Base-by-base conservation (phyloP, 2,888 invertebrate genomes). In the Endotricha flammealis region DNA sequence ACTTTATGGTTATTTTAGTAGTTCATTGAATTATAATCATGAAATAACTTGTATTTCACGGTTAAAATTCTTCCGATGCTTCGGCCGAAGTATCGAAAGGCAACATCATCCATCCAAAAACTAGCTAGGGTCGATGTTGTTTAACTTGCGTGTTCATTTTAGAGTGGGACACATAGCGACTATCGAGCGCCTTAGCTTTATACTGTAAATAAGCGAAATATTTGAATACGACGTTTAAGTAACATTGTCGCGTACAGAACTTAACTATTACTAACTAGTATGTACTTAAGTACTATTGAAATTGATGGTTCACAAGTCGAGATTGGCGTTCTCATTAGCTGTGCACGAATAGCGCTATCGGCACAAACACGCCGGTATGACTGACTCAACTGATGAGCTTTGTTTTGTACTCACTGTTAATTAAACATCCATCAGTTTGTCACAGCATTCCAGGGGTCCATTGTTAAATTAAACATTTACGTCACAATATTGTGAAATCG, bases 291-390 rank as follows among this genome's bases (percentile, higher is more conserved):
- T n/a, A n/a, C n/a, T n/a, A n/a, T 53, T 47, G 45, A 48, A 56
- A 57, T 50, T 58, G 56, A 59, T 50, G 56, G 59, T 67, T 64
- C 64, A 64, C 53, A 64, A 71, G 57, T 52, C 48, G 37, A 65
- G 68, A 70, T 67, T 68, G 66, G 65, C 64, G 56, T 61, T 59
- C 63, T 72, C 75, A 79, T 78, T 78, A 79, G 62, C 69, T 72
- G 71, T 66, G 68, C 74, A 73, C 68, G 62, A 73, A 74, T 71
- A 66, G 59, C 60, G 50, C 55, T 71, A 71, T 65, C 61, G 57
- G 58, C 65, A 64, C 62, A 66, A 63, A 64, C 65, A 42, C 36
- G 32, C 36, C 24, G 12, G 12, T 12, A 33, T 37, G 43, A 39
- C 38, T 44, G 41, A 45, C 36, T 44, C 42, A 40, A 32, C 42